Percentiles rank a stretch among this genome's conserved stretches.
Evolutionary conservation across 2,113 vertebrate species (phyloP).

Genomic region (Chascanopsetta lugubris): DNA sequence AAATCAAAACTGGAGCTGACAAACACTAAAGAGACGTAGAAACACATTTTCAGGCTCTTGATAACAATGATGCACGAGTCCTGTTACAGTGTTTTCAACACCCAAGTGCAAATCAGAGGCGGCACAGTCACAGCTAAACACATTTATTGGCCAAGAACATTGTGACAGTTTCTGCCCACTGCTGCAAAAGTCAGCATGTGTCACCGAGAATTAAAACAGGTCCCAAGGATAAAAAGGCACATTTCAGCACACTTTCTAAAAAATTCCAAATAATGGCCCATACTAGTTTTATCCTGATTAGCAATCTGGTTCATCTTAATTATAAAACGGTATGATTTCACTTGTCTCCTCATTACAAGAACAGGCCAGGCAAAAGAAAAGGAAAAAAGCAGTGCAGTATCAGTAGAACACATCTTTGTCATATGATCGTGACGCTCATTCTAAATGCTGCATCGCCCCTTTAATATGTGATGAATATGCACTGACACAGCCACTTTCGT

Average conservation of each 20-base stretch:
- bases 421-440: no score
- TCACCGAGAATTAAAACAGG: background rate
- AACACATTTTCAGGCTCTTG: conserved; percentile 16
- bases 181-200: conserved; percentile 7
- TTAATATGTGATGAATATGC: no score
- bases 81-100: conserved; percentile 17
- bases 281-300: background rate
- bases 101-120: conserved; percentile 15
- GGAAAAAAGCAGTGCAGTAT: no score
- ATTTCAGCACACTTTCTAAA: background rate
- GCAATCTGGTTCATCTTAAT: no score
- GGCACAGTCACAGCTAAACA: conserved; percentile 27
- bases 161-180: conserved; percentile 24
- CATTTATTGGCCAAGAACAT: conserved; percentile 38
- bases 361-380: no score
- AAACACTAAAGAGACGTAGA: background rate
- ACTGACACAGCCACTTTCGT: no score
- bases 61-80: background rate
- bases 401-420: no score
- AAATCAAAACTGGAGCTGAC: conserved; percentile 3
- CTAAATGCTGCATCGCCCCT: no score
- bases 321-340: no score
- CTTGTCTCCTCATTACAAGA: no score
- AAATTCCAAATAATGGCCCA: background rate
- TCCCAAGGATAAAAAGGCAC: background rate